Evolutionary conservation across 2,888 invertebrate genomes (phyloP), one percentile per base, ranked within the genome.

Genomic region (Pherbina coryleti): DNA sequence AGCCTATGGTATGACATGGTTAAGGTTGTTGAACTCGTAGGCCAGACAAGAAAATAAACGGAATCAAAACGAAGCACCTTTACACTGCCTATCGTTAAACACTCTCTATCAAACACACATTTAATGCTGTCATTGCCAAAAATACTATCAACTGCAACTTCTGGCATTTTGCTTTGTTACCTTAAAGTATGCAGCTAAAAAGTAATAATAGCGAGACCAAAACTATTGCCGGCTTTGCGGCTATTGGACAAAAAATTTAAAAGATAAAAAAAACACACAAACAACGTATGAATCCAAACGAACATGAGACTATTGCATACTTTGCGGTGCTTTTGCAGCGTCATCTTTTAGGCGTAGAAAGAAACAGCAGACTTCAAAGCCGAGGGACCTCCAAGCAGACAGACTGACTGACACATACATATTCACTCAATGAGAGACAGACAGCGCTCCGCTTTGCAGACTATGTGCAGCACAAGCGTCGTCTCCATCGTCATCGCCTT

Each of bases 51-150:
- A 7, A 44, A 44, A 44, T 11, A 11, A 11, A 1, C 44, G 14
- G 2, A 37, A 11, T 14, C 1, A 44, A 11, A 44, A 44, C 44
- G 11, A 44, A 44, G 2, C 44, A 44, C 44, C 44, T 44, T 44
- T 11, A 44, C 44, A 44, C 44, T 11, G 44, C 44, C 44, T 14
- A 44, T 14, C 44, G n/a, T 11, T 11, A 11, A 44, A 44, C 14
- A 3, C 44, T 44, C 22, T 2, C 57, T 8, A 1, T 3, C n/a
- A 28, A 22, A 11, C 9, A 25, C 55, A 14, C 25, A 17, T n/a
- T 5, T 55, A 69, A 44, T 53, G 19, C 64, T 73, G 76, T 64
- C 79, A 79, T 80, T 79, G 79, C 79, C 80, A 78, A 80, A 80
- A 79, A 75, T 79, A 79, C 80, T 78, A 79, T 19, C 57, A 69